A percentile compares a stretch with the other conserved stretches of the same genome.
Conservation (phyloP, 2,888 invertebrate genomes). For the Thyatira batis region DNA sequence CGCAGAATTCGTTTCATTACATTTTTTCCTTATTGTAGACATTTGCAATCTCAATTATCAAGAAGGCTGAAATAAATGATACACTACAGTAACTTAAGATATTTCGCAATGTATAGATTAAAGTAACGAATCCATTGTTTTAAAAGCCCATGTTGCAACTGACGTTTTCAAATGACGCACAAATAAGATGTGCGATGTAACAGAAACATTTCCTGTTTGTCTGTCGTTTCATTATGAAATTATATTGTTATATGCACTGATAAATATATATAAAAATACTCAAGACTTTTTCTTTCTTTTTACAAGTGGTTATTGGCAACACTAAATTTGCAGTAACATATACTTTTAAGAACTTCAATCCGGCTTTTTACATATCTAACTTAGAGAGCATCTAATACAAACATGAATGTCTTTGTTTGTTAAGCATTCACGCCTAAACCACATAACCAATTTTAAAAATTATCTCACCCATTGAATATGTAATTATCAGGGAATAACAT, state of each 20-base stretch:
- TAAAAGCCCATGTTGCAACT: background rate
- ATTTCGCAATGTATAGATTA: background rate
- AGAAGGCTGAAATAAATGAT: background rate
- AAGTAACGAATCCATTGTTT: background rate
- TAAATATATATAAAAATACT: background rate
- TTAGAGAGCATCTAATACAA: too few relatives aligned
- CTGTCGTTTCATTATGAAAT: background rate
- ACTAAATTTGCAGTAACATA: too few relatives aligned
- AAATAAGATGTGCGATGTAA: background rate
- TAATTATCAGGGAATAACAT: too few relatives aligned
- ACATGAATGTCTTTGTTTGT: too few relatives aligned
- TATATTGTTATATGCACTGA: constrained; percentile 3
- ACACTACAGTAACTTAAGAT: background rate
- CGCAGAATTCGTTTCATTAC: background rate
- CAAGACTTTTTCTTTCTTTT: too few relatives aligned
- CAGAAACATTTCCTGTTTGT: background rate
- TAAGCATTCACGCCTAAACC: too few relatives aligned
- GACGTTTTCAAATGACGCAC: background rate
- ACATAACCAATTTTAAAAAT: too few relatives aligned
- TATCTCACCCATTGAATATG: too few relatives aligned
- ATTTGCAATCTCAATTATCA: background rate
- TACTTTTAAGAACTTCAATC: too few relatives aligned
- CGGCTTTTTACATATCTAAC: too few relatives aligned
- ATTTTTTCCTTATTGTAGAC: background rate
- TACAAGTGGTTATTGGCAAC: too few relatives aligned